Evolutionary conservation across 2,113 vertebrate species (phyloP), one percentile per base, ranked within the genome.

Genomic region (Capricornis sumatraensis): DNA sequence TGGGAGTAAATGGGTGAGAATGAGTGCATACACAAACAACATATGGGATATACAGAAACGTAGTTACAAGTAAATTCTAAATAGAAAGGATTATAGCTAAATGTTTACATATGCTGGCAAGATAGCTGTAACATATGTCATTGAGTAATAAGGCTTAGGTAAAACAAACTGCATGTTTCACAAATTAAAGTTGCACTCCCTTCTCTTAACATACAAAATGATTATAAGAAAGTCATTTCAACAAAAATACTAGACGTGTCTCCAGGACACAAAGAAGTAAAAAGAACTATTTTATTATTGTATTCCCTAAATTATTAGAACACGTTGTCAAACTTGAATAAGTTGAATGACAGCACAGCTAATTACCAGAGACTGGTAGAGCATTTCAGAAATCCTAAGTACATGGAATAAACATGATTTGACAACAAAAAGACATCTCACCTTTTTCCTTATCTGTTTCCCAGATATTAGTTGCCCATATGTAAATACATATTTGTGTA

Each of bases 151-250:
- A 33, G 95, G 33, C 50, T 88, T 81, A 83, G 53, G 87, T 67
- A 87, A 96, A 96, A 95, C 76, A 92, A 86, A 96, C 64, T 86
- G 53, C 57, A 94, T 78, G n/a, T 60, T 97, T 93, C 9, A n/a
- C 89, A 83, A 74, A 93, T 53, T 91, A 94, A 94, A 64, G 50
- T 5, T 91, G 15, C 3, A 76, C 60, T 96, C 96, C 85, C 23
- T 28, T 67, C 94, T 53, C 6, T 64, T 87, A 79, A 64, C n/a
- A 87, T 91, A 84, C 28, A 58, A 93, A 94, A 86, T 89, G 55
- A 89, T 52, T 81, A 55, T 36, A 74, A 27, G 27, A 33, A 94
- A 93, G 19, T 53, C 57, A 33, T 89, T 93, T 62, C 67, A 93
- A 94, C 28, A 88, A 95, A 94, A 85, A 50, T 74, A 67, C 7